Evolutionary conservation across 1,140 invertebrate species (phyloP).

Genomic region (Hetaerina americana): DNA sequence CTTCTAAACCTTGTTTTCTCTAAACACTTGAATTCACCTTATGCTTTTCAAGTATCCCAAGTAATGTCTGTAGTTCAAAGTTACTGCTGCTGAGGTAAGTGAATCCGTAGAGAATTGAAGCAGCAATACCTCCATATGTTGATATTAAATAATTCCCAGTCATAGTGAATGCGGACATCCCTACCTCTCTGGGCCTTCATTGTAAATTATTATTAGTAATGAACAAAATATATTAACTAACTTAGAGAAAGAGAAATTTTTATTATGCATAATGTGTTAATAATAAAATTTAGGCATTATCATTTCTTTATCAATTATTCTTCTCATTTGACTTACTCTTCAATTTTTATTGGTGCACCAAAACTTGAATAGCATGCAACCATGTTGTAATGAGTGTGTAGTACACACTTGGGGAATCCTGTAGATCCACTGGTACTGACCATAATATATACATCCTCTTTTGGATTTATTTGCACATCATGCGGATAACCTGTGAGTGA

Average conservation of each 20-base stretch:
- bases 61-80: no score
- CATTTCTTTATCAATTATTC: not conserved
- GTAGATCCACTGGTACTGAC: constrained; percentile 8
- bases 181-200: not conserved
- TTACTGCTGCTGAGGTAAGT: no score
- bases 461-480: constrained; percentile 3
- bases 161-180: not conserved
- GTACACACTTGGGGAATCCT: constrained; percentile 8
- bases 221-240: not conserved
- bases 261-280: not conserved
- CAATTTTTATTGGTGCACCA: not conserved
- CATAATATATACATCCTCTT: constrained; percentile 7
- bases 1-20: no score
- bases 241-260: not conserved
- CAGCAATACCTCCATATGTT: no score
- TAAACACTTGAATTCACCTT: no score
- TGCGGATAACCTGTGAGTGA: not conserved
- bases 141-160: no score
- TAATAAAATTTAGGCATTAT: not conserved
- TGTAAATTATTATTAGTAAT: not conserved
- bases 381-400: constrained; percentile 8
- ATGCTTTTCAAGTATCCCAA: no score
- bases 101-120: no score
- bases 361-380: not conserved
- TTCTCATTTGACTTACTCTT: not conserved